These are phyloP conservation scores for Cheirogaleus medius DNA, from an alignment of 2,113 vertebrate species.

Conservation along the genomic window DNA sequence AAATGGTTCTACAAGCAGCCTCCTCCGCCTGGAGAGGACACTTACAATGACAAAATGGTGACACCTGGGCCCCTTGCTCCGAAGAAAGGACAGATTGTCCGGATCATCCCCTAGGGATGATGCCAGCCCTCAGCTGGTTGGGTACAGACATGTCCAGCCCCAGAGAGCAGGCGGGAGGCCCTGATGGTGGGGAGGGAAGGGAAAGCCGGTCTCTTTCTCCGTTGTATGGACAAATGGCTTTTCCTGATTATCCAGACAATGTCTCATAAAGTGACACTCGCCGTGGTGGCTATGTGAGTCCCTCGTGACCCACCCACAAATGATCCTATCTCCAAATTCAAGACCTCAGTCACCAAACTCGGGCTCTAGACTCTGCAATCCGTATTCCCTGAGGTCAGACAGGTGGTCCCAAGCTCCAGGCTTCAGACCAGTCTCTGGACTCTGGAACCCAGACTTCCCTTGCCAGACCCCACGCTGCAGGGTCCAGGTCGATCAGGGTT, in stretches of 20 bases:
- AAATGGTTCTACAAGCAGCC: not conserved
- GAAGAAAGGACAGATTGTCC: not conserved
- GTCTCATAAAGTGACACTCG: not conserved
- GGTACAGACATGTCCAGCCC: too few species aligned
- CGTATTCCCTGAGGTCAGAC: not conserved
- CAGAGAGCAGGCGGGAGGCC: not conserved
- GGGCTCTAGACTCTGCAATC: not conserved
- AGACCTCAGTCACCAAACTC: not conserved
- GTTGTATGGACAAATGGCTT: not conserved
- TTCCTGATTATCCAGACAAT: too few species aligned
- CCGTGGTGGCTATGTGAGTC: not conserved
- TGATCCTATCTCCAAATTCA: not conserved
- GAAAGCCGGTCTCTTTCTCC: not conserved
- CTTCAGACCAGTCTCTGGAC: not conserved
- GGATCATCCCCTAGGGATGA: not conserved
- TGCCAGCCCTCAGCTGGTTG: not conserved
- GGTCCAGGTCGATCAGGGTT: not conserved
- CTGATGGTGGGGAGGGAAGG: not conserved
- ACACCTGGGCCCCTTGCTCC: not conserved
- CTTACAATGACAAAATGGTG: not conserved
- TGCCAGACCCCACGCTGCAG: not conserved
- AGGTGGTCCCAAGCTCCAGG: not conserved
- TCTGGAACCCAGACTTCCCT: too few species aligned
- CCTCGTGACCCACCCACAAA: not conserved
- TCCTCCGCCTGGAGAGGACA: not conserved